A percentile compares a stretch with the other conserved stretches of the same genome.
phyloP scores from a whole-genome alignment of 2,888 invertebrate genomes.

The Phasia obesa region DNA sequence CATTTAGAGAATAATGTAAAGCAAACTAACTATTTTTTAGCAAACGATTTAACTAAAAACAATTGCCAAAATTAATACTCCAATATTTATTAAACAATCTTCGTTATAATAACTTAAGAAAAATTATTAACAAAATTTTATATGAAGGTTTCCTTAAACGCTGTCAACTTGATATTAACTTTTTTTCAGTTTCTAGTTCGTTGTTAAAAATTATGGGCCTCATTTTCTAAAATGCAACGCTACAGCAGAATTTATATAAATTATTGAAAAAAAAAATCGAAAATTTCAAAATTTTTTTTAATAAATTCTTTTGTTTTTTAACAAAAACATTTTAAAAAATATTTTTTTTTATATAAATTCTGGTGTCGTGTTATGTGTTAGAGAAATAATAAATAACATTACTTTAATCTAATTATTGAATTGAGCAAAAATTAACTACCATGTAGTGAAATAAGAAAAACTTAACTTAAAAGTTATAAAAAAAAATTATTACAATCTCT shows the following conservation, averaged over 20 bases:
- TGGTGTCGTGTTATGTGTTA: too few species aligned
- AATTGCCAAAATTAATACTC: background rate
- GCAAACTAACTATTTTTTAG: conserved; percentile 15
- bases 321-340: too few species aligned
- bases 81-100: too few species aligned
- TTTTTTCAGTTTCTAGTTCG: background rate
- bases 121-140: background rate
- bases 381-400: too few species aligned
- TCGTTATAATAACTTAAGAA: too few species aligned
- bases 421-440: conserved; percentile 55
- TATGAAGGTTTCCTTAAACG: conserved; percentile 40
- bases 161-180: background rate
- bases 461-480: background rate
- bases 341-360: too few species aligned
- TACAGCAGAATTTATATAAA: too few species aligned
- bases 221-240: too few species aligned
- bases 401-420: background rate
- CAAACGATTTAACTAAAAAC: conserved; percentile 6
- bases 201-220: too few species aligned
- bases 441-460: conserved; percentile 46
- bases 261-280: too few species aligned
- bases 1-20: conserved; percentile 18
- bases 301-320: too few species aligned
- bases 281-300: too few species aligned
- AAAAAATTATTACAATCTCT: background rate